Percentiles rank a stretch among this genome's conserved stretches.
Conservation (phyloP, 53 echinoderm and acorn worm genomes). For the Stichopus horrens region DNA sequence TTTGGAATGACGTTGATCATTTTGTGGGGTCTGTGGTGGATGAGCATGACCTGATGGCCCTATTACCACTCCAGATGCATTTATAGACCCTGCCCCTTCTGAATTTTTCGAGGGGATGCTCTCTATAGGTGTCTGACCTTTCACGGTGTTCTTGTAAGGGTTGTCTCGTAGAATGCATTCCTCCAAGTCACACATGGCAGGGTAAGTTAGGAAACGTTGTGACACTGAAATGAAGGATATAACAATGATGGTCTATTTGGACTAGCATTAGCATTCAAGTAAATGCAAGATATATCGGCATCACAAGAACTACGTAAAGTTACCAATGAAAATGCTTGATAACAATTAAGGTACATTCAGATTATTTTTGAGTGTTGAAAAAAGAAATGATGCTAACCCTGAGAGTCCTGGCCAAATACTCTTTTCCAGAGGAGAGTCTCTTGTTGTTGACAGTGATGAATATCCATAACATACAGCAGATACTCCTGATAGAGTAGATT, state of each 20-base stretch:
- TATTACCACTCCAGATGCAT: too few species aligned
- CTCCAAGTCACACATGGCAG: conserved; percentile 20
- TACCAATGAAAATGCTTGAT: too few species aligned
- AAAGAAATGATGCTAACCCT: conserved; percentile 24
- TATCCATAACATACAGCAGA: conserved; percentile 74
- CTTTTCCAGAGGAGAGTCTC: conserved; percentile 68
- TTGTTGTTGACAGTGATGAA: conserved; percentile 63
- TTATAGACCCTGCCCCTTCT: too few species aligned
- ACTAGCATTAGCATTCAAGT: too few species aligned
- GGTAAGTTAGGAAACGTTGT: conserved; percentile 9
- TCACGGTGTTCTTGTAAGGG: neutral
- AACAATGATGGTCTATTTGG: too few species aligned
- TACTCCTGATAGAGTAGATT: conserved; percentile 91
- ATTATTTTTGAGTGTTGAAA: too few species aligned
- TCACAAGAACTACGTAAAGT: too few species aligned
- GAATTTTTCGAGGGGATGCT: neutral
- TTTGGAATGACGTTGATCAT: neutral
- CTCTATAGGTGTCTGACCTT: neutral
- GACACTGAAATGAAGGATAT: neutral
- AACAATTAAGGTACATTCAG: too few species aligned
- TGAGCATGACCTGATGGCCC: too few species aligned
- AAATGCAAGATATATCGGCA: too few species aligned
- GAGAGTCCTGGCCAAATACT: conserved; percentile 57
- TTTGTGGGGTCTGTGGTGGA: neutral
- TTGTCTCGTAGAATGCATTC: conserved; percentile 32